These are phyloP conservation scores for Nemotelus pantherinus DNA, from an alignment of 2,888 invertebrate genomes.

Conservation along the genomic window DNA sequence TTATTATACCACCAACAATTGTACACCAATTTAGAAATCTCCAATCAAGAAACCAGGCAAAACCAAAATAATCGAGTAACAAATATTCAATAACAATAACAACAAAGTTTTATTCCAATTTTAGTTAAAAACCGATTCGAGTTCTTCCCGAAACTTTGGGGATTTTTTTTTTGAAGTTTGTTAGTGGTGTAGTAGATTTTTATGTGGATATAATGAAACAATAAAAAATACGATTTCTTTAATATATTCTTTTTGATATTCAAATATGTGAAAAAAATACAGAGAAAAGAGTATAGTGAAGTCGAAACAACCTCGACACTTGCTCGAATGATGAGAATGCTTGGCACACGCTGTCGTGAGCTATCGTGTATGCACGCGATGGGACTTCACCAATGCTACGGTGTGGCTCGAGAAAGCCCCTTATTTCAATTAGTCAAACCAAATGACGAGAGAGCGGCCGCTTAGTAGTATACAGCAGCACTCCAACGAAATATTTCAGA, in stretches of 20 bases:
- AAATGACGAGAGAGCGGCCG: background rate
- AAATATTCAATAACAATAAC: constrained; percentile 15
- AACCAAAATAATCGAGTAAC: constrained; percentile 11
- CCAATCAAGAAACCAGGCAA: constrained; percentile 2
- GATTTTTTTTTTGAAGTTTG: constrained; percentile 16
- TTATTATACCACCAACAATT: constrained; percentile 27
- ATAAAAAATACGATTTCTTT: constrained; percentile 38
- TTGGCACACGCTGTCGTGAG: constrained; percentile 36
- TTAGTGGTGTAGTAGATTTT: constrained; percentile 34
- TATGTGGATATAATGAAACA: constrained; percentile 26
- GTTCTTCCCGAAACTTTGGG: constrained; percentile 5
- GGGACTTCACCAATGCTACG: constrained; percentile 30
- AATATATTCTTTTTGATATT: constrained; percentile 40
- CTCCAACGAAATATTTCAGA: background rate
- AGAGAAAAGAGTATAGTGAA: constrained; percentile 48
- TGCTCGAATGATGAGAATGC: constrained; percentile 51
- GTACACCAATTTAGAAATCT: constrained; percentile 4
- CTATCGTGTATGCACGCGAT: constrained; percentile 28
- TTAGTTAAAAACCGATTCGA: constrained; percentile 30
- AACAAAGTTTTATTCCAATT: constrained; percentile 25
- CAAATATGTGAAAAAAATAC: constrained; percentile 33
- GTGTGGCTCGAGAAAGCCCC: constrained; percentile 19
- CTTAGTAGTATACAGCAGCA: background rate
- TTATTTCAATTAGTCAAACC: constrained; percentile 4
- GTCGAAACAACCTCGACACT: constrained; percentile 52